phyloP scores from a whole-genome alignment of 1,140 invertebrate species.

The Drosophila truncata region DNA sequence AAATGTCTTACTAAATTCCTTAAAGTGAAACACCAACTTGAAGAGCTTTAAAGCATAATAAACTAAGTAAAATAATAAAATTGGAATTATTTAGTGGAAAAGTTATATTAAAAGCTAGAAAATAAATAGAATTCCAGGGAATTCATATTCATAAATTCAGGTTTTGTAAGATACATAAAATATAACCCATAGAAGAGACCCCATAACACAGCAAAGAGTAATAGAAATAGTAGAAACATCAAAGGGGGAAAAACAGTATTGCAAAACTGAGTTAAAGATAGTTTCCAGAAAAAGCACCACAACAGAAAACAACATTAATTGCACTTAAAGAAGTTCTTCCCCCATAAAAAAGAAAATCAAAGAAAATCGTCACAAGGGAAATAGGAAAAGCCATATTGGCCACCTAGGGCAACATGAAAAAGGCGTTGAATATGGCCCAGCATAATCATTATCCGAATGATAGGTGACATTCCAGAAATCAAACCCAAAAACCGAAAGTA shows the following conservation, averaged over 20 bases:
- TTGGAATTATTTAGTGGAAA: background rate
- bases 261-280: conserved; percentile 13
- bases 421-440: conserved; percentile 30
- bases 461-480: conserved; percentile 5
- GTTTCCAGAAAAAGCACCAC: conserved; percentile 26
- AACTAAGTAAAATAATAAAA: background rate
- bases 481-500: background rate
- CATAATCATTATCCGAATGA: conserved; percentile 14
- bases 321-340: conserved; percentile 6
- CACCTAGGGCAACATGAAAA: conserved; percentile 24
- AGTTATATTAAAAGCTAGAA: background rate
- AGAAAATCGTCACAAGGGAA: background rate
- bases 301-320: conserved; percentile 28
- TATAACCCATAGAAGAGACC: background rate
- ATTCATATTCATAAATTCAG: too few relatives aligned
- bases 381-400: background rate
- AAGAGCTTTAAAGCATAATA: background rate
- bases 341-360: background rate
- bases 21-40: background rate
- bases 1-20: conserved; percentile 10
- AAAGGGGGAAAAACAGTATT: background rate
- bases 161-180: too few relatives aligned
- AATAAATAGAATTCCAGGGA: too few relatives aligned
- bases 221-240: conserved; percentile 6
- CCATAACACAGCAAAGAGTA: background rate